phyloP scores from a whole-genome alignment of 2,113 vertebrate genomes.

The Toxotes jaculatrix region DNA sequence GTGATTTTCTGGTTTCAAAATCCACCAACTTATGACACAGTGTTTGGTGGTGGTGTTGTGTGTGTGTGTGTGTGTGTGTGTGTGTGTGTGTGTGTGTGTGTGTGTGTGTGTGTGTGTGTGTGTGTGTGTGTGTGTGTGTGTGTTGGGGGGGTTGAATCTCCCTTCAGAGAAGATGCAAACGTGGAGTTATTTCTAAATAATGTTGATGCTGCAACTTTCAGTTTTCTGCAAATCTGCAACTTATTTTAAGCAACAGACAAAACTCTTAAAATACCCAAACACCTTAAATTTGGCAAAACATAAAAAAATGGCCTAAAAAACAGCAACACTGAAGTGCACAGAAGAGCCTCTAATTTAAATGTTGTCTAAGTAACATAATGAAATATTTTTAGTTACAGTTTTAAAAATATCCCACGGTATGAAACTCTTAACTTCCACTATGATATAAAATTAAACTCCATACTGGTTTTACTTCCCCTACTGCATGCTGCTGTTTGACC shows the following conservation, averaged over 20 bases:
- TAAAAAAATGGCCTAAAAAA: not conserved
- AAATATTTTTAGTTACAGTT: not conserved
- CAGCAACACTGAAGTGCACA: not conserved
- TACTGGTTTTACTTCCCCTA: slow-evolving; percentile 43
- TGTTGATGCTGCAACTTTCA: slow-evolving; percentile 1
- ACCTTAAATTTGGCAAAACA: not conserved
- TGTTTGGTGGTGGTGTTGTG: too few relatives aligned
- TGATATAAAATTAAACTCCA: not conserved
- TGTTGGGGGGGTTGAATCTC: too few relatives aligned
- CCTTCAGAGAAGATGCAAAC: not conserved
- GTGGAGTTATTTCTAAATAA: not conserved
- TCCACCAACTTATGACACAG: not conserved
- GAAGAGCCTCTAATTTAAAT: not conserved
- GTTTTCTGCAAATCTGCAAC: slow-evolving; percentile 19
- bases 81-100: too few relatives aligned
- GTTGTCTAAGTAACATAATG: not conserved
- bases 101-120: too few relatives aligned
- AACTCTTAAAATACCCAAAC: not conserved
- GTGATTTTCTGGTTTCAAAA: not conserved
- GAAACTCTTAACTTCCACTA: slow-evolving; percentile 20
- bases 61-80: too few relatives aligned
- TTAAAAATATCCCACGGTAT: not conserved
- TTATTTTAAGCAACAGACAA: not conserved
- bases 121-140: too few relatives aligned
- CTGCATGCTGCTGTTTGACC: not conserved